phyloP scores from a whole-genome alignment of 1,140 invertebrate species.

The Bathynomus jamesi region DNA sequence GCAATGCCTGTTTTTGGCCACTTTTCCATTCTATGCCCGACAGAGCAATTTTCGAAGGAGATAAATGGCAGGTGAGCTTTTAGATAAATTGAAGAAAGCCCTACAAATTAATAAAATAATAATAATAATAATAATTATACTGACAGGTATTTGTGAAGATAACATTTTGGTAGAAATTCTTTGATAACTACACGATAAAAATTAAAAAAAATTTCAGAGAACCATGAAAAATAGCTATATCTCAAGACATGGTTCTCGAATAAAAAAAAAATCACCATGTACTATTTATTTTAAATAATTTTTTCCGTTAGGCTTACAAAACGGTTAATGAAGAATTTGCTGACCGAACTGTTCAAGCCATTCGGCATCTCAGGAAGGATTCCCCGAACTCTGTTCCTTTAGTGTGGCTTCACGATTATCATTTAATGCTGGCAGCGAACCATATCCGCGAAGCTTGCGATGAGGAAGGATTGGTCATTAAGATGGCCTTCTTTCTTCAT shows the following conservation, averaged over 20 bases:
- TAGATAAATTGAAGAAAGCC: too few species aligned
- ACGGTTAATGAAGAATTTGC: conserved; percentile 75
- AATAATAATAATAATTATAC: too few species aligned
- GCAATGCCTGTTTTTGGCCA: conserved; percentile 86
- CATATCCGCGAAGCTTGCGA: conserved; percentile 71
- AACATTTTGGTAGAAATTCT: too few species aligned
- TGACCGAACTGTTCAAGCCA: conserved; percentile 62
- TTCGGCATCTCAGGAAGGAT: conserved; percentile 47
- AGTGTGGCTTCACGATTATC: conserved; percentile 90
- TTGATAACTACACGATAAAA: too few species aligned
- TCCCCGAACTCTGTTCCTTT: conserved; percentile 58
- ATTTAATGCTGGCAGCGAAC: conserved; percentile 80
- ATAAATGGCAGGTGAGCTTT: conserved; percentile 65
- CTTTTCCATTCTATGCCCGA: conserved; percentile 85
- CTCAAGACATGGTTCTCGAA: too few species aligned
- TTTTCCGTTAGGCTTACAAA: conserved; percentile 66
- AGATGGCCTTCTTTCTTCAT: conserved; percentile 82
- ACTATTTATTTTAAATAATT: too few species aligned
- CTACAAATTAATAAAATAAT: too few species aligned
- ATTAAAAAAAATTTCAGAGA: too few species aligned
- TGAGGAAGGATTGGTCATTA: conserved; percentile 64
- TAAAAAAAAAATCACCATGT: too few species aligned
- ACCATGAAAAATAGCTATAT: too few species aligned
- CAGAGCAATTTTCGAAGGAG: conserved; percentile 62
- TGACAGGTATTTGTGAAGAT: too few species aligned